Base-by-base conservation (phyloP, 2,113 vertebrate species). In the Phylloscopus trochiloides region DNA sequence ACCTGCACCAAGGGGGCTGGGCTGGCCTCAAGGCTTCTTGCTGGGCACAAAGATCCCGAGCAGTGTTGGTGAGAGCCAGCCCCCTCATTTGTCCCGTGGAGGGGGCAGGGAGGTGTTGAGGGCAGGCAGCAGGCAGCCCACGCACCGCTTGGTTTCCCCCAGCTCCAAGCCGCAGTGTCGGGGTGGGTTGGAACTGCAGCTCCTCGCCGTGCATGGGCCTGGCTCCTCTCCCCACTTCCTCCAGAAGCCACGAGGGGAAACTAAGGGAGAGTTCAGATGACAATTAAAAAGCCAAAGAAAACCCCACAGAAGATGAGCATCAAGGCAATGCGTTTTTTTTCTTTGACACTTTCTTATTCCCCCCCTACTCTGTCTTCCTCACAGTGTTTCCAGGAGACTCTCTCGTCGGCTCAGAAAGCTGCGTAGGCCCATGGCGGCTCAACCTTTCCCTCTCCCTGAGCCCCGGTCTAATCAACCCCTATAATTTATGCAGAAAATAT, bases 401-500 rank as follows among this genome's bases (percentile, higher is more conserved):
- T 95, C 98, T 96, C 45, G 79, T 90, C 96, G 94, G 97, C 98
- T 98, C 97, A 96, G 97, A 98, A 98, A 98, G 98, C 98, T 98
- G 99, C 98, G 98, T 98, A 99, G 99, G 98, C 99, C 99, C 98
- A 98, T 99, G 98, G 99, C 99, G 99, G 99, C 99, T 98, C 99
- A 99, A 99, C 99, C 99, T 99, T 98, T 98, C 98, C 98, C 98
- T 99, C 99, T 99, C 99, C 99, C 99, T 98, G 98, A 99, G 98
- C 99, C 99, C 98, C 98, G 99, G 98, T 99, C 99, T 99, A 99
- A 99, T 99, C 99, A 99, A 99, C 99, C 99, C 98, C 99, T 99
- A 99, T 99, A 99, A 99, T 99, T 99, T 99, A 99, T 99, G 99
- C 99, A 99, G 99, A 99, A 99, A 99, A 99, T 99, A 99, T 99